These are phyloP conservation scores for Enteromius anoplus DNA, from an alignment of 2,797 vertebrate species.

Conservation along the genomic window DNA sequence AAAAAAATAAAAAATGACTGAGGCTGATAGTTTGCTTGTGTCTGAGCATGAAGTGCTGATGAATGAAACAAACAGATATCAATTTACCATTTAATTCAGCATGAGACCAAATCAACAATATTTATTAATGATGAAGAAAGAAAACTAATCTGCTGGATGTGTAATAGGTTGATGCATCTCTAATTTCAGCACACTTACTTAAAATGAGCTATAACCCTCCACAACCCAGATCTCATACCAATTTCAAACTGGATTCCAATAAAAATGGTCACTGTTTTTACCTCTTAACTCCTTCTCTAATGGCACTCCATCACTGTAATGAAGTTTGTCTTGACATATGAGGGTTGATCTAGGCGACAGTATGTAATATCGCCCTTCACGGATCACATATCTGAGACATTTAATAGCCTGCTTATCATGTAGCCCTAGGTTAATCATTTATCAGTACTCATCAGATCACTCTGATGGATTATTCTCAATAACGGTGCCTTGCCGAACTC, in stretches of 20 bases:
- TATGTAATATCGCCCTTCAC: constrained; percentile 63
- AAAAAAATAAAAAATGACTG: too few species aligned
- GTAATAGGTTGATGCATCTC: neutral
- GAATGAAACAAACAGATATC: neutral
- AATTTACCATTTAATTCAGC: constrained; percentile 14
- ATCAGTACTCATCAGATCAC: constrained; percentile 67
- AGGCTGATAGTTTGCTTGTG: constrained; percentile 7
- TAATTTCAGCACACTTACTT: neutral
- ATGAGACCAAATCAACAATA: neutral
- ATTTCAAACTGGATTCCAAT: neutral
- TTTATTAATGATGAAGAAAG: constrained; percentile 5
- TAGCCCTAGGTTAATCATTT: constrained; percentile 70
- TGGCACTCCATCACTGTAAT: constrained; percentile 58
- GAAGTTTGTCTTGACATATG: constrained; percentile 65
- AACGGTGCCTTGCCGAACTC: constrained; percentile 61
- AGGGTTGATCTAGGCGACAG: constrained; percentile 47
- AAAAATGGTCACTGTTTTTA: constrained; percentile 44
- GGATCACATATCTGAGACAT: constrained; percentile 69
- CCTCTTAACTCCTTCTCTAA: constrained; percentile 58
- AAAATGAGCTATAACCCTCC: neutral
- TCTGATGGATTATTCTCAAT: constrained; percentile 72
- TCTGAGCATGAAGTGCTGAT: neutral
- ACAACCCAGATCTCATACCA: neutral
- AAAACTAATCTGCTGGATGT: constrained; percentile 8
- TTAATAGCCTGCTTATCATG: constrained; percentile 73